These are phyloP conservation scores for Metellina segmentata DNA, from an alignment of 2,888 invertebrate species.

Conservation along the genomic window DNA sequence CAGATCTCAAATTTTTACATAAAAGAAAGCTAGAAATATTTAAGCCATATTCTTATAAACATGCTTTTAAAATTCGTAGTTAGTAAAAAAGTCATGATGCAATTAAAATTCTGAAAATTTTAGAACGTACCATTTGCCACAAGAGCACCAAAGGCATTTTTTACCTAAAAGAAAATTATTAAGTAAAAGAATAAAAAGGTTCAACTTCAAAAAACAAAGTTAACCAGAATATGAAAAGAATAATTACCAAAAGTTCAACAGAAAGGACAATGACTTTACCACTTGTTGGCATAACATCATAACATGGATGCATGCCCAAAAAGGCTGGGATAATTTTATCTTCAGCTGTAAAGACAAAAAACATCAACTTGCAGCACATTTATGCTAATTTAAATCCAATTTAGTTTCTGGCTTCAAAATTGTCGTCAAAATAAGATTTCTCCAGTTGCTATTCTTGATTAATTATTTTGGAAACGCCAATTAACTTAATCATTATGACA, in stretches of 20 bases:
- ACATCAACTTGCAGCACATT: not conserved
- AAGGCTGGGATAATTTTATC: constrained; percentile 98
- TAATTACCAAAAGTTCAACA: constrained; percentile 90
- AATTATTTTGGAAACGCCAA: no score
- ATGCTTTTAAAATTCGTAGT: no score
- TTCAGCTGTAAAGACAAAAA: constrained; percentile 85
- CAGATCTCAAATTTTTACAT: no score
- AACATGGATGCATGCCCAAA: constrained; percentile 99
- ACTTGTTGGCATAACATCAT: constrained; percentile 99
- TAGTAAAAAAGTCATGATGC: no score
- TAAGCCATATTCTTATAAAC: no score
- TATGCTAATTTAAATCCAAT: not conserved
- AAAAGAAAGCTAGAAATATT: no score
- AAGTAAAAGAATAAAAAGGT: not conserved
- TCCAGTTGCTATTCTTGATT: no score
- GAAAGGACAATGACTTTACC: constrained; percentile 99
- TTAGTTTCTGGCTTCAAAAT: not conserved
- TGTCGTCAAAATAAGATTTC: no score
- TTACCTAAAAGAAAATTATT: constrained; percentile 84
- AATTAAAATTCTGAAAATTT: not conserved
- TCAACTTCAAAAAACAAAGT: not conserved
- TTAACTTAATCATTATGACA: no score
- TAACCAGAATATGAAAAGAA: not conserved
- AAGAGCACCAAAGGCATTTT: constrained; percentile 99
- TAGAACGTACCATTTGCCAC: constrained; percentile 93